phyloP scores from a whole-genome alignment of 2,888 invertebrate genomes.

The Diabrotica balteata region DNA sequence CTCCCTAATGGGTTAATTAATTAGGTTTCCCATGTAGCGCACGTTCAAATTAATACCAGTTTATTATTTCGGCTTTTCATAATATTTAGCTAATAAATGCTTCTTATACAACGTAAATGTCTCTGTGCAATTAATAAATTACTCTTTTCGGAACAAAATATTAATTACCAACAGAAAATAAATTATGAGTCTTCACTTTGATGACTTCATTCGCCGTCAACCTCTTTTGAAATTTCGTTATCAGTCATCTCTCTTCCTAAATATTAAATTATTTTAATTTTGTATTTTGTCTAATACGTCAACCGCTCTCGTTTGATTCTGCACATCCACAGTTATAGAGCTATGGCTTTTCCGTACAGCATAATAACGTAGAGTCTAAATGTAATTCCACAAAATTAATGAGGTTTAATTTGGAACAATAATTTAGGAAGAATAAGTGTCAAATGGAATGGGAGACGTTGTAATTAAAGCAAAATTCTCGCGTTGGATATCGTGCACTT shows the following conservation, averaged over 20 bases:
- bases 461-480: slow-evolving; percentile 19
- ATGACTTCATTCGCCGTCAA: neutral
- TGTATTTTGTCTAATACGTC: slow-evolving; percentile 22
- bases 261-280: slow-evolving; percentile 21
- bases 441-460: slow-evolving; percentile 22
- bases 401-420: slow-evolving; percentile 35
- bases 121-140: too few species aligned
- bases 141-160: too few species aligned
- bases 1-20: too few species aligned
- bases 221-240: neutral
- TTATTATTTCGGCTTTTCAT: too few species aligned
- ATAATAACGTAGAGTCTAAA: slow-evolving; percentile 19
- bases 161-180: too few species aligned
- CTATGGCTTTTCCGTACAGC: slow-evolving; percentile 6
- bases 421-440: slow-evolving; percentile 27
- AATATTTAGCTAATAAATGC: too few species aligned
- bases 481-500: slow-evolving; percentile 2
- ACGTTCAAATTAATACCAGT: too few species aligned
- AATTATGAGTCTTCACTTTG: neutral
- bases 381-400: slow-evolving; percentile 31
- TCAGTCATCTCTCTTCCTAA: slow-evolving; percentile 12
- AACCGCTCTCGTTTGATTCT: slow-evolving; percentile 7
- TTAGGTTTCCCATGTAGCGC: too few species aligned
- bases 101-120: too few species aligned
- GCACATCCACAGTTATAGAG: slow-evolving; percentile 7